Conservation (phyloP, 2,888 invertebrate genomes). For the Drosophila borealis region DNA sequence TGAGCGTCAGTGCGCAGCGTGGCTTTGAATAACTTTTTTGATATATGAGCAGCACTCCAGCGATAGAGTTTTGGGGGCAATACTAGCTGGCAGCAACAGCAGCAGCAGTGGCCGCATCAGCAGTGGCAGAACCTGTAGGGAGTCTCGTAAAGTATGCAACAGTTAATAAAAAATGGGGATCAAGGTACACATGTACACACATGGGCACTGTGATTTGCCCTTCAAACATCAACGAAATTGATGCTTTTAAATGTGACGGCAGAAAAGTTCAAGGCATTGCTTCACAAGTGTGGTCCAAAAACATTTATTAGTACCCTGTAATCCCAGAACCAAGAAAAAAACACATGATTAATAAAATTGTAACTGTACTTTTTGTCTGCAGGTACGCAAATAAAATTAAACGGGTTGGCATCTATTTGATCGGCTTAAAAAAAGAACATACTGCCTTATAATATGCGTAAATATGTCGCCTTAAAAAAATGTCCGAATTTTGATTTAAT, state of each 20-base stretch:
- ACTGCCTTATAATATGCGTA: too few relatives aligned
- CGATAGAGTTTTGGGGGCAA: slow-evolving; percentile 36
- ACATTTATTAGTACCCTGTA: not conserved
- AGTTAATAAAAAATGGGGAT: slow-evolving; percentile 59
- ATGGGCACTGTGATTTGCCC: slow-evolving; percentile 8
- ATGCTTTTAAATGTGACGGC: slow-evolving; percentile 15
- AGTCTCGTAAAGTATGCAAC: slow-evolving; percentile 66
- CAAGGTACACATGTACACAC: slow-evolving; percentile 17
- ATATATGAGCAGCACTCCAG: slow-evolving; percentile 59
- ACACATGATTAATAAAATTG: too few relatives aligned
- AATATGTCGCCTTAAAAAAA: too few relatives aligned
- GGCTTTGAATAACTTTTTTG: slow-evolving; percentile 62
- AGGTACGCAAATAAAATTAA: too few relatives aligned
- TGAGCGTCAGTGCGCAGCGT: slow-evolving; percentile 40
- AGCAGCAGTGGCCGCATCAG: slow-evolving; percentile 1
- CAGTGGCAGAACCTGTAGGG: slow-evolving; percentile 28
- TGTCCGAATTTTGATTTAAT: too few relatives aligned
- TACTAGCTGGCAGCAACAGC: slow-evolving; percentile 14
- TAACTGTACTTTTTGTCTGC: too few relatives aligned
- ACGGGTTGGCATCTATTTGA: too few relatives aligned
- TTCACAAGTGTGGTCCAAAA: not conserved
- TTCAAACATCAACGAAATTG: slow-evolving; percentile 21
- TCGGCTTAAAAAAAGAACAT: too few relatives aligned
- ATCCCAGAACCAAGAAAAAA: not conserved
- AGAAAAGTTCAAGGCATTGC: not conserved